These are phyloP conservation scores for Drosophila littoralis DNA, from an alignment of 1,140 invertebrate species.

Conservation along the genomic window DNA sequence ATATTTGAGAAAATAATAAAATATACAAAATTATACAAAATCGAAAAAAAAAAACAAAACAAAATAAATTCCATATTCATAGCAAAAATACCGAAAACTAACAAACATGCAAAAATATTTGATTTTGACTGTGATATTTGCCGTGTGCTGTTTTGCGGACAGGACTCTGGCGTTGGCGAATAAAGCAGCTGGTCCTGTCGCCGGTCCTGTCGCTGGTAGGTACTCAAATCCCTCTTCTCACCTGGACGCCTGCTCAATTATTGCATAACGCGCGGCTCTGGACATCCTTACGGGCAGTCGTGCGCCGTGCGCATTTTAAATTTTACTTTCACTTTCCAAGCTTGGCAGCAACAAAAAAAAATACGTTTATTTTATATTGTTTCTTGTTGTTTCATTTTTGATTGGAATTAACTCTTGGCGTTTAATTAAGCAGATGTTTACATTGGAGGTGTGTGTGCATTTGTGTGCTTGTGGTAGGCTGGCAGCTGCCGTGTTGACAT, in stretches of 20 bases:
- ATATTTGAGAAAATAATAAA: constrained; percentile 31
- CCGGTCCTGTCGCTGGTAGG: constrained; percentile 69
- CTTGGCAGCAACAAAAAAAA: constrained; percentile 9
- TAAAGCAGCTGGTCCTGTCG: constrained; percentile 48
- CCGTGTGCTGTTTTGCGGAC: constrained; percentile 64
- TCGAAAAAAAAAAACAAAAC: constrained; percentile 31
- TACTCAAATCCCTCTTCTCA: constrained; percentile 2
- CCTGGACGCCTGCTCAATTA: constrained; percentile 4
- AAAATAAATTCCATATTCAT: constrained; percentile 6
- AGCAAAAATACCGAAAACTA: constrained; percentile 10
- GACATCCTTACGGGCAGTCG: constrained; percentile 24
- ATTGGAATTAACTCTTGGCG: constrained; percentile 37
- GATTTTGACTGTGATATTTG: constrained; percentile 79
- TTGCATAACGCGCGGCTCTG: constrained; percentile 35
- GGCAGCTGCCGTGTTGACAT: constrained; percentile 47
- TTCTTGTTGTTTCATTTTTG: constrained; percentile 9
- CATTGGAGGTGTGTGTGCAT: constrained; percentile 11
- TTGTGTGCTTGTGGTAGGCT: constrained; percentile 1
- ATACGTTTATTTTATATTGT: constrained; percentile 10
- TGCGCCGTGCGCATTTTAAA: constrained; percentile 14
- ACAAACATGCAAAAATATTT: constrained; percentile 77
- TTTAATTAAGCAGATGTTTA: constrained; percentile 63
- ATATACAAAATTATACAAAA: constrained; percentile 44
- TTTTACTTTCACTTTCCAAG: constrained; percentile 69
- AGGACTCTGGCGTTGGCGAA: constrained; percentile 61